phyloP scores from a whole-genome alignment of 2,888 invertebrate species.

The Pemphredon lugubris region DNA sequence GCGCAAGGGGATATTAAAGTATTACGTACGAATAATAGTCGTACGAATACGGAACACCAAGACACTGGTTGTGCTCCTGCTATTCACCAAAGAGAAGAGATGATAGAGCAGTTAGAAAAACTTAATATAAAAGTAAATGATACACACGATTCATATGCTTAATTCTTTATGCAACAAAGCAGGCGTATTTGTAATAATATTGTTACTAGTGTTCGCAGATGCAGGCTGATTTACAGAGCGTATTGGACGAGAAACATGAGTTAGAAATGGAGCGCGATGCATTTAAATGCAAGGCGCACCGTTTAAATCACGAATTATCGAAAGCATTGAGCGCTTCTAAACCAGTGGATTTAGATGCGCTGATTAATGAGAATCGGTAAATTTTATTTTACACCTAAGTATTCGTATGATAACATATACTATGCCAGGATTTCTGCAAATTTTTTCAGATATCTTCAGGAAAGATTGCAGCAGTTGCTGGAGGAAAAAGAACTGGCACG shows the following conservation, averaged over 20 bases:
- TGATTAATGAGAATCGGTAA: slow-evolving; percentile 90
- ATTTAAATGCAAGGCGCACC: slow-evolving; percentile 91
- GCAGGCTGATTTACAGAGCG: slow-evolving; percentile 88
- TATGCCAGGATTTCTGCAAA: too few relatives aligned
- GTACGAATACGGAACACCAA: slow-evolving; percentile 73
- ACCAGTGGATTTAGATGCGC: slow-evolving; percentile 89
- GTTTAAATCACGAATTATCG: slow-evolving; percentile 90
- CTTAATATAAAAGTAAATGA: slow-evolving; percentile 84
- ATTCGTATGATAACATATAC: neutral
- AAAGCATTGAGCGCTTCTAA: slow-evolving; percentile 84
- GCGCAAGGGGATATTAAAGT: slow-evolving; percentile 87
- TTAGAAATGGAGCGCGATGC: slow-evolving; percentile 90
- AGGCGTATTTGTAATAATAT: neutral
- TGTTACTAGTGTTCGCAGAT: slow-evolving; percentile 86
- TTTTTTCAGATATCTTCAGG: slow-evolving; percentile 86
- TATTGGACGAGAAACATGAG: slow-evolving; percentile 93
- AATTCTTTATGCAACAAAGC: neutral
- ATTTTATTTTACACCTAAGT: neutral
- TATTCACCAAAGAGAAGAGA: slow-evolving; percentile 85
- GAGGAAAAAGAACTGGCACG: slow-evolving; percentile 90
- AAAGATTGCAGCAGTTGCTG: slow-evolving; percentile 89
- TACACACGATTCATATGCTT: neutral
- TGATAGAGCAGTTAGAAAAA: slow-evolving; percentile 86
- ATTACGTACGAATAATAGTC: slow-evolving; percentile 81
- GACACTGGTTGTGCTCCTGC: slow-evolving; percentile 77